A percentile compares a stretch with the other conserved stretches of the same genome.
Conservation (phyloP, 2,797 vertebrate genomes). For the Agapornis canus region DNA sequence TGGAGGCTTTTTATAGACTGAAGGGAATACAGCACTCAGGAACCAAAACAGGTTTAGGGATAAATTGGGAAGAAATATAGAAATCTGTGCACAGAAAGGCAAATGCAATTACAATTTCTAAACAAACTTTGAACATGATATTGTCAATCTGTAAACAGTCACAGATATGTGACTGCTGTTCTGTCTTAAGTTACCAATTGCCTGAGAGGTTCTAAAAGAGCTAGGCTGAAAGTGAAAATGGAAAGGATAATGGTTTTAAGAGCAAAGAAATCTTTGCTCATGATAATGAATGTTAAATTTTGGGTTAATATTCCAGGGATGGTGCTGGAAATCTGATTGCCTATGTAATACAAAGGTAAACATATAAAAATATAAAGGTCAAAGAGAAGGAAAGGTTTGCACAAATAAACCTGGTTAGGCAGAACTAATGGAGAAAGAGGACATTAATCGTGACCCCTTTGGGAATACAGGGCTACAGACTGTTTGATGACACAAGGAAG, state of each 20-base stretch:
- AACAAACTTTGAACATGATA: neutral
- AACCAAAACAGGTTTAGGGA: neutral
- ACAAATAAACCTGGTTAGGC: neutral
- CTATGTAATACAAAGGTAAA: neutral
- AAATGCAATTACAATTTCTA: conserved; percentile 16
- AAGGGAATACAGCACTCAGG: conserved; percentile 13
- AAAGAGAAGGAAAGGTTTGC: neutral
- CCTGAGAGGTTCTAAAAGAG: neutral
- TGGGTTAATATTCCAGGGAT: neutral
- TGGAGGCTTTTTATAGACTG: conserved; percentile 5
- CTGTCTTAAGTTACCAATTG: neutral
- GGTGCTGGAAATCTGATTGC: neutral
- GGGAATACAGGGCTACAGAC: neutral
- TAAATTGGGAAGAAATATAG: neutral
- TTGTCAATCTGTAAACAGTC: neutral
- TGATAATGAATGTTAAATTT: neutral
- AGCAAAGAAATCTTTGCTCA: neutral
- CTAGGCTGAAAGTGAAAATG: neutral
- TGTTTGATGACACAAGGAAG: neutral
- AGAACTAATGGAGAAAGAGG: neutral
- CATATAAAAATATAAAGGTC: neutral
- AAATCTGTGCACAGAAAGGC: neutral
- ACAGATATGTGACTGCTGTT: neutral
- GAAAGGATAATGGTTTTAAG: neutral
- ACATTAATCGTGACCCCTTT: neutral